phyloP scores from a whole-genome alignment of 2,888 invertebrate genomes.

The Andrena bicolor region DNA sequence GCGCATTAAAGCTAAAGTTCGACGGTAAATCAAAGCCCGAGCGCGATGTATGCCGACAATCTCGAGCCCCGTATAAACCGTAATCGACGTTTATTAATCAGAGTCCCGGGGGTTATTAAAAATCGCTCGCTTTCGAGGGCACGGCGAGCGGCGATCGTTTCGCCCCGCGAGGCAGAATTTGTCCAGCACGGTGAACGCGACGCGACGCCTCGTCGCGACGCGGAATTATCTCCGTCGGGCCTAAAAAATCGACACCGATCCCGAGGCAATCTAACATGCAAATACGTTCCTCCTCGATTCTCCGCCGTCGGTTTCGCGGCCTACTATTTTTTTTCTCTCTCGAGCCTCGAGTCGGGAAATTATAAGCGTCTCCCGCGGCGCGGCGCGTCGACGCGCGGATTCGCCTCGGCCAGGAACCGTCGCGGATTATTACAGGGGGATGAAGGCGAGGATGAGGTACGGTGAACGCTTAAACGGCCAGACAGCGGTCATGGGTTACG shows the following conservation, averaged over 20 bases:
- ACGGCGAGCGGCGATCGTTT: slow-evolving; percentile 26
- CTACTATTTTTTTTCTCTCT: neutral
- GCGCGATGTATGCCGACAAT: slow-evolving; percentile 38
- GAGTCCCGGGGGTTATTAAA: slow-evolving; percentile 35
- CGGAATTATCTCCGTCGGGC: slow-evolving; percentile 43
- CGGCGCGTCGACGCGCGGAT: slow-evolving; percentile 42
- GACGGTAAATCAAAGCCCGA: slow-evolving; percentile 49
- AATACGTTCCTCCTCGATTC: slow-evolving; percentile 55
- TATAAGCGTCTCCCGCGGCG: slow-evolving; percentile 20
- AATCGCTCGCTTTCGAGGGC: slow-evolving; percentile 32
- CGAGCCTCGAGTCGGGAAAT: slow-evolving; percentile 2
- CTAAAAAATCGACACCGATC: slow-evolving; percentile 64
- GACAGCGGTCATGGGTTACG: slow-evolving; percentile 20
- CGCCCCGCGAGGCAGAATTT: slow-evolving; percentile 25
- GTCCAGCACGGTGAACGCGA: neutral
- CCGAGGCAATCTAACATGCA: slow-evolving; percentile 72
- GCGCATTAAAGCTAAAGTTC: slow-evolving; percentile 48
- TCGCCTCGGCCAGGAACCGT: slow-evolving; percentile 6
- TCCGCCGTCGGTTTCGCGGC: neutral
- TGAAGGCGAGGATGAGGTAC: slow-evolving; percentile 1
- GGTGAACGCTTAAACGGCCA: neutral
- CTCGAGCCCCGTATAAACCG: slow-evolving; percentile 33
- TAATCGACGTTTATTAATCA: slow-evolving; percentile 63
- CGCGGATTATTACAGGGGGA: slow-evolving; percentile 31
- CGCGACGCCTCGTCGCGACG: slow-evolving; percentile 27